These are phyloP conservation scores for Belgica antarctica DNA, from an alignment of 2,888 invertebrate genomes.

Conservation along the genomic window DNA sequence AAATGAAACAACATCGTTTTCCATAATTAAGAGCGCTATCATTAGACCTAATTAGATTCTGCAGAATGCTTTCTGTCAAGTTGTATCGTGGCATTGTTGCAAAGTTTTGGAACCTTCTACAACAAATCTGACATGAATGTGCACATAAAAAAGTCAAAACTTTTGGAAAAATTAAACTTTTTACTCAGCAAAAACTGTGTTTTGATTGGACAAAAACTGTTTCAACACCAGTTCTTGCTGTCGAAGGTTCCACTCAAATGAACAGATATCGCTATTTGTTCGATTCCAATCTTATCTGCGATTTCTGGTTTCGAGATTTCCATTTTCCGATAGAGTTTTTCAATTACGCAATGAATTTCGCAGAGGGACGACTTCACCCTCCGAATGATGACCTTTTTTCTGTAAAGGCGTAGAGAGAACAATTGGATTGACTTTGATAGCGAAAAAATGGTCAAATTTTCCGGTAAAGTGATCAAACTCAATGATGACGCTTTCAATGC, in stretches of 20 bases:
- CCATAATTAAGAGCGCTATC: not conserved
- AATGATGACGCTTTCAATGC: not conserved
- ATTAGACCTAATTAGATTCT: constrained; percentile 20
- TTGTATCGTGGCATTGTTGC: not conserved
- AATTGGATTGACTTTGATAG: constrained; percentile 38
- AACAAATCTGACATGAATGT: not conserved
- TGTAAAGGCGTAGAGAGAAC: constrained; percentile 4
- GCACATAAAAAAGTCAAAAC: too few species aligned
- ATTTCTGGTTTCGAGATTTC: constrained; percentile 6
- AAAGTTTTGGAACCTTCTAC: not conserved
- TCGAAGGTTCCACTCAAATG: too few species aligned
- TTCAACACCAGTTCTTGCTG: too few species aligned
- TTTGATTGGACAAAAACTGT: too few species aligned
- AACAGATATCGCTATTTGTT: too few species aligned
- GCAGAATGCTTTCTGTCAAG: not conserved
- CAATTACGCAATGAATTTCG: constrained; percentile 25
- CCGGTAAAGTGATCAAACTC: constrained; percentile 27
- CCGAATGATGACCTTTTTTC: constrained; percentile 35
- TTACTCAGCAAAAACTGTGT: too few species aligned
- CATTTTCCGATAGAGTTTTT: constrained; percentile 10
- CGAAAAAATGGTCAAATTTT: constrained; percentile 36
- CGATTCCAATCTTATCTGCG: not conserved
- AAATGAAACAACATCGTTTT: too few species aligned
- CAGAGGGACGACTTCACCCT: constrained; percentile 25
- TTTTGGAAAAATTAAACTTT: too few species aligned